Percentiles rank a stretch among this genome's conserved stretches.
These are phyloP conservation scores for Anas platyrhynchos DNA, from an alignment of 2,113 vertebrate species.

Conservation along the genomic window DNA sequence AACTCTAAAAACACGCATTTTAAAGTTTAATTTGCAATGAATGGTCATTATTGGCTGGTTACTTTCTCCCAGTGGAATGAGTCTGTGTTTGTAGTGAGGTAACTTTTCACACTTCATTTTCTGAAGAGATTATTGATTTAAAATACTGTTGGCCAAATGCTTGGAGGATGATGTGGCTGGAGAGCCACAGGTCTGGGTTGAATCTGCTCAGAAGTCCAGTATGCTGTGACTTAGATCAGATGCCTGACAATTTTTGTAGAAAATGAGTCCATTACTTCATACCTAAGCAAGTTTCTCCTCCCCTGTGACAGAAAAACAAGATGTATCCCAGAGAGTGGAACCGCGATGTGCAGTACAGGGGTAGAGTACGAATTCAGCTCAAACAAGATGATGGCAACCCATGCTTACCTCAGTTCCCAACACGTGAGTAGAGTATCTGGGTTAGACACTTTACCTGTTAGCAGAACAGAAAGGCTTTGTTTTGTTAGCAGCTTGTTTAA, in stretches of 20 bases:
- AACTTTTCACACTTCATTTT: not conserved
- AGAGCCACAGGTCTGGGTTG: rapidly evolving
- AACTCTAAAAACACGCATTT: not conserved
- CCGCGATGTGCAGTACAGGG: slow-evolving; percentile 90
- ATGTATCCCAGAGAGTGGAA: slow-evolving; percentile 97
- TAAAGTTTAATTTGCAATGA: not conserved
- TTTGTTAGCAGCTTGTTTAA: not conserved
- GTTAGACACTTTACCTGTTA: not conserved
- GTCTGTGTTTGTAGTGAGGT: not conserved
- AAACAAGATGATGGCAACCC: slow-evolving; percentile 89
- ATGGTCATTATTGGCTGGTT: not conserved
- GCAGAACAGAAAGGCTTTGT: not conserved
- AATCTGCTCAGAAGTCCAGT: not conserved
- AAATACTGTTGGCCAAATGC: not conserved
- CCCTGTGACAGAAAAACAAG: slow-evolving; percentile 82
- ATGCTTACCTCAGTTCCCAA: slow-evolving; percentile 88
- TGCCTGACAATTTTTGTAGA: not conserved
- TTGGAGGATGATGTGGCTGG: not conserved
- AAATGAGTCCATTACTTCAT: not conserved
- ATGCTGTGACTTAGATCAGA: not conserved
- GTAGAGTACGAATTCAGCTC: slow-evolving; percentile 91
- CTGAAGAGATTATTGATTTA: not conserved
- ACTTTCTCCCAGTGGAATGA: not conserved
- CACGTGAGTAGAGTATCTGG: slow-evolving; percentile 81
- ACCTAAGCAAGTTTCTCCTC: not conserved